Evolutionary conservation across 2,113 vertebrate species (phyloP).

Genomic region (Cinclus cinclus): DNA sequence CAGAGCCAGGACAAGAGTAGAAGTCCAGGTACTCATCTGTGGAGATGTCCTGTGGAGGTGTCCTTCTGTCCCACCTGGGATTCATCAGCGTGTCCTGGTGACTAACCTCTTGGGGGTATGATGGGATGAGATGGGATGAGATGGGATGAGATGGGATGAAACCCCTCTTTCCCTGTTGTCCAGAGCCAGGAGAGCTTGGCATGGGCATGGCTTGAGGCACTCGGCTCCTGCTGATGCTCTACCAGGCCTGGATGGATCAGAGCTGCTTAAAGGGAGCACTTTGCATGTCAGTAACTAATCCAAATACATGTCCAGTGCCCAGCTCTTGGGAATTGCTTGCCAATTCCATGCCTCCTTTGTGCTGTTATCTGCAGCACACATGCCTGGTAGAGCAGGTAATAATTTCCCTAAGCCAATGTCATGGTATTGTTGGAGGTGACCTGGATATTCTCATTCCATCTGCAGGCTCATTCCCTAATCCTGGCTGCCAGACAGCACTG

Average conservation of each 20-base stretch:
- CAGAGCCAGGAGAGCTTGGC: background rate
- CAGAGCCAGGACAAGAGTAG: background rate
- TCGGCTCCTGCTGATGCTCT: accelerated
- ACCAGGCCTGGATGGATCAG: background rate
- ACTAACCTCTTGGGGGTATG: background rate
- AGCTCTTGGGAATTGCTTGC: background rate
- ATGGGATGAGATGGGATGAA: background rate
- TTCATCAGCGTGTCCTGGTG: accelerated
- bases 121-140: background rate
- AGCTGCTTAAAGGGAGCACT: background rate
- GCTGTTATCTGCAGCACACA: background rate
- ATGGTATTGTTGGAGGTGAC: background rate
- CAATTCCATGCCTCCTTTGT: background rate
- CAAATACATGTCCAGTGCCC: background rate
- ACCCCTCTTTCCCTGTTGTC: background rate
- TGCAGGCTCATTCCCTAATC: background rate
- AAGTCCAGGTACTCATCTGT: background rate
- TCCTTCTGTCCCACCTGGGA: background rate
- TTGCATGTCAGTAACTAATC: background rate
- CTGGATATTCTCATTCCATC: background rate
- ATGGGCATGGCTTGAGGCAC: accelerated
- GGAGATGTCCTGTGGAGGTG: background rate
- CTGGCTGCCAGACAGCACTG: background rate
- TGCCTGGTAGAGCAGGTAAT: background rate
- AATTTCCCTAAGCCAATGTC: background rate